Percentiles rank a stretch among this genome's conserved stretches.
Evolutionary conservation across 2,888 invertebrate species (phyloP).

Genomic region (Zaprionus obscuricornis): DNA sequence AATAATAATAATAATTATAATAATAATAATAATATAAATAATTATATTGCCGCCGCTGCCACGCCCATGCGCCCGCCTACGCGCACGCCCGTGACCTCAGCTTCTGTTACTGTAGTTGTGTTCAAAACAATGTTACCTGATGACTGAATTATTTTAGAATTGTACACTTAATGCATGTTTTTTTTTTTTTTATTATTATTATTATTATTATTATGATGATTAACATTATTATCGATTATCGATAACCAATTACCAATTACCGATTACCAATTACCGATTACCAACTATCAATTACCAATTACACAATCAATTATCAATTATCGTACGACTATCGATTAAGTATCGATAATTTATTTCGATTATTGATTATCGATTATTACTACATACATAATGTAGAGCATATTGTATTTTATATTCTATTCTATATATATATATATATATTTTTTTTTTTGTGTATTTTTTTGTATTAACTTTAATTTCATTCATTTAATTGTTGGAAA

Average conservation of each 20-base stretch:
- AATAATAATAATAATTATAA: constrained; percentile 44
- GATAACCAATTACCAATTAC: constrained; percentile 48
- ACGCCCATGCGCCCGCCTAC: constrained; percentile 52
- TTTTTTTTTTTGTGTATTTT: constrained; percentile 13
- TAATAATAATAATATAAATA: constrained; percentile 43
- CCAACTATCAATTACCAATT: constrained; percentile 29
- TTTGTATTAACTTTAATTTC: too few relatives aligned
- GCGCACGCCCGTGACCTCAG: constrained; percentile 71
- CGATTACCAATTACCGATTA: constrained; percentile 31
- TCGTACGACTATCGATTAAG: constrained; percentile 42
- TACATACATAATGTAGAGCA: constrained; percentile 40
- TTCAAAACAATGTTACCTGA: constrained; percentile 84
- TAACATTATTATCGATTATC: constrained; percentile 41
- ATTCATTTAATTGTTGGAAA: constrained; percentile 13
- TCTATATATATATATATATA: not conserved
- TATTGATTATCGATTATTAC: constrained; percentile 46
- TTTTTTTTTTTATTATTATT: constrained; percentile 50
- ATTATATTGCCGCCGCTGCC: constrained; percentile 44
- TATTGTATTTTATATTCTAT: constrained; percentile 27
- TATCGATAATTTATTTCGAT: constrained; percentile 11
- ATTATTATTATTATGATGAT: too few relatives aligned
- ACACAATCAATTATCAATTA: too few relatives aligned
- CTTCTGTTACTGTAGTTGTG: constrained; percentile 84
- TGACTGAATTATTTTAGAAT: constrained; percentile 83
- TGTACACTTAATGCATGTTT: constrained; percentile 76